Base-by-base conservation (phyloP, 2,888 invertebrate species). In the Melinaea menophilus region DNA sequence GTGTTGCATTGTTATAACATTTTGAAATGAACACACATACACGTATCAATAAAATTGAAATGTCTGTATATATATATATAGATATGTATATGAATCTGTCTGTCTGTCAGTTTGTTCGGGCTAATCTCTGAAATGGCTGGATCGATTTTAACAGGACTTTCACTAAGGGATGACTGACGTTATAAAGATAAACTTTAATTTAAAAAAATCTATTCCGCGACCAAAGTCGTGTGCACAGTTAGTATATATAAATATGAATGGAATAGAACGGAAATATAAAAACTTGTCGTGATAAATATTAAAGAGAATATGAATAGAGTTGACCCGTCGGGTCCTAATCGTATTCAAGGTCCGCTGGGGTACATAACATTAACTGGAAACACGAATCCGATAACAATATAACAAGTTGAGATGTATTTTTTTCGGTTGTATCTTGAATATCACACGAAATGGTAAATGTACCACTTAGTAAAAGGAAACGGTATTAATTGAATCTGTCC, bases 231-330 rank as follows among this genome's bases (percentile, higher is more conserved):
- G 22, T 22, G 22, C 22, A 22, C 22, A 22, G 22, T 22, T 22
- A 22, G 22, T 22, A 22, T 22, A 22, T 22, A 41, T 46, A 64
- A 55, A 56, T 41, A 46, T 61, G 56, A 65, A 66, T 63, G 62
- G 61, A 63, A 63, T 47, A 46, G 55, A 58, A 66, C 65, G 66
- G 64, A 68, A 62, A 59, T 62, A 58, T 45, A 64, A 63, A 61
- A 67, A 62, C 66, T 47, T 61, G 59, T 72, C 65, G 66, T 68
- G 68, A 75, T 82, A 80, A 80, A 81, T 84, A 82, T 83, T 80
- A 73, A 81, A 78, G 73, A 78, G 73, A 72, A 72, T 75, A 73
- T 78, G 80, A 78, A 84, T 81, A 72, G 70, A 70, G 74, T 83
- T 83, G 82, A 81, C 82, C 80, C 72, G 76, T 72, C 74, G 75